phyloP scores from a whole-genome alignment of 2,888 invertebrate genomes.

The Kryphioiulus occultus region DNA sequence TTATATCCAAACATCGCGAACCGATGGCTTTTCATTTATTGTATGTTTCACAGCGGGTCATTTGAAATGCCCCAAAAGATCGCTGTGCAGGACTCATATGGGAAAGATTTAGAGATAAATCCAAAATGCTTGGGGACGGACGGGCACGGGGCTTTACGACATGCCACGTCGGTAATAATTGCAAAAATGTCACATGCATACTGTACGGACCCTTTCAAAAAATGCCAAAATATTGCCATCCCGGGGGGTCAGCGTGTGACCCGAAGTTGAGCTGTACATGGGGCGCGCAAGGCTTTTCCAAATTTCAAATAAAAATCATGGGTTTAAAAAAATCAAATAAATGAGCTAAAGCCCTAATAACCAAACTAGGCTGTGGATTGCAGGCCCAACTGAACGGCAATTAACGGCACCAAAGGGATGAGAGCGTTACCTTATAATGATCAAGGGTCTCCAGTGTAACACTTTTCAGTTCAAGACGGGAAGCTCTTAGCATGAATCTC shows the following conservation, averaged over 20 bases:
- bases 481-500: no score
- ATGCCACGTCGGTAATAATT: not conserved
- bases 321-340: not conserved
- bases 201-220: not conserved
- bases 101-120: constrained; percentile 19
- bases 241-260: constrained; percentile 33
- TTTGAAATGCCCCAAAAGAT: constrained; percentile 33
- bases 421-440: no score
- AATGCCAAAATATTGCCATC: not conserved
- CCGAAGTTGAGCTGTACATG: not conserved
- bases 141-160: not conserved
- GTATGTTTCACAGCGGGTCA: not conserved
- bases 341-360: no score
- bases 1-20: constrained; percentile 21
- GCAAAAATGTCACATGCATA: not conserved
- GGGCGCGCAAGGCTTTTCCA: not conserved
- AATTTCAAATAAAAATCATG: not conserved
- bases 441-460: no score
- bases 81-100: not conserved
- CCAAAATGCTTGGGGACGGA: constrained; percentile 1
- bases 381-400: no score
- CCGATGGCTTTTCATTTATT: constrained; percentile 1
- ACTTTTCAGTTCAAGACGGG: no score
- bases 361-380: no score
- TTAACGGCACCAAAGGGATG: no score